Base-by-base conservation (phyloP, 2,113 vertebrate species). In the Chitala chitala region DNA sequence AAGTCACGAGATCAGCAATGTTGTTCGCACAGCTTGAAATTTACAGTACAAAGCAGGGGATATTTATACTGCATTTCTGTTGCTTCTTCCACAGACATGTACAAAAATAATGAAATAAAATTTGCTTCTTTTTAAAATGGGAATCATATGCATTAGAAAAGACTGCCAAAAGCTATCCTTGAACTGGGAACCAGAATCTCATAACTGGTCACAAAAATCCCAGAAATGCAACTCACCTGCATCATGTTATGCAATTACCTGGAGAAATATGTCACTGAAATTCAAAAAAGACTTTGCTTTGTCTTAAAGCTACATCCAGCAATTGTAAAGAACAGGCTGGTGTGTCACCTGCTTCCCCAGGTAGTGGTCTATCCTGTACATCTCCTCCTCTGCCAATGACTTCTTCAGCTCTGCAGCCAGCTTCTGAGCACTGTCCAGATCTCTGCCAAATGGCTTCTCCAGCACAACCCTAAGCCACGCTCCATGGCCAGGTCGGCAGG, bases 301-400 rank as follows among this genome's bases (percentile, higher is more conserved):
- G 22, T 13, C 40, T 46, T 31, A 48, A 1, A 68, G 42, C 64
- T 2, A 24, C 3, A 36, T 12, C 20, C 26, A 31, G 15, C 17
- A 6, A 40, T 20, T 15, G 31, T 20, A 42, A 22, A 51, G 12
- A 70, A 4, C 48, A 24, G 0, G 20, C 20, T 17, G 29, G 40
- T 22, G 72, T 9, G 72, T 86, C 72, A 98, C 97, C 94, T 97
- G 95, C 54, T 99, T 99, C 70, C 96, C 96, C 51, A 99, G 86
- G 86, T 99, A 99, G 72, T 99, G 97, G 77, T 99, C 97, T 46
- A 98, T 95, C 12, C 94, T 90, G 88, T 92, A 98, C 92, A 98
- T 96, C 89, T 99, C 97, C 56, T 98, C 91, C 78, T 98, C 94
- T 26, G 70, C 90, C 77, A 99, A 92, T n/a, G 90, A 92, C 71